These are phyloP conservation scores for Sinocyclocheilus grahami DNA, from an alignment of 2,113 vertebrate species.

Conservation along the genomic window DNA sequence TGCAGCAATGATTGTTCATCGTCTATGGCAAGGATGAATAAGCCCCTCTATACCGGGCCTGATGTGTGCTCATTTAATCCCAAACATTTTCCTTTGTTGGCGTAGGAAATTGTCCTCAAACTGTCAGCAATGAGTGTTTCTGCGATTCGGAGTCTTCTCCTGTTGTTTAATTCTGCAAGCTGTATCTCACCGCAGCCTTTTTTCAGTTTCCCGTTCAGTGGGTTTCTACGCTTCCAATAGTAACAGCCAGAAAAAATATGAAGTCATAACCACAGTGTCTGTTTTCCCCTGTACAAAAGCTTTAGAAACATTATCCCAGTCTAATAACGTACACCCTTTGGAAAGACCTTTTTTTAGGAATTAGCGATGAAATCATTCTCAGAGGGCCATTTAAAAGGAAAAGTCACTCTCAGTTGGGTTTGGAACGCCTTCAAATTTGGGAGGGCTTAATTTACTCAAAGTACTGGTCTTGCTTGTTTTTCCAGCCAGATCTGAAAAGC, in stretches of 20 bases:
- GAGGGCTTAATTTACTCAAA: background rate
- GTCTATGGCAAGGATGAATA: conserved; percentile 29
- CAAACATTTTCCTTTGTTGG: conserved; percentile 46
- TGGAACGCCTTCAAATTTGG: conserved; percentile 32
- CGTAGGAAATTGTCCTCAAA: conserved; percentile 45
- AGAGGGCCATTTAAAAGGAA: conserved; percentile 29
- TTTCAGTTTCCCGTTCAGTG: background rate
- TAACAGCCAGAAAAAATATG: conserved; percentile 48
- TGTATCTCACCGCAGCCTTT: conserved; percentile 35
- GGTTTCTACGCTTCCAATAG: conserved; percentile 26
- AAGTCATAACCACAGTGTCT: conserved; percentile 49
- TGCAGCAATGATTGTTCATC: conserved; percentile 45
- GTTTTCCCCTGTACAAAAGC: conserved; percentile 40
- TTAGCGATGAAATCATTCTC: conserved; percentile 38
- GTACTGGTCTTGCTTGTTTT: conserved; percentile 12
- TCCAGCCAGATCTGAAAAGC: conserved; percentile 16
- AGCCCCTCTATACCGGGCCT: conserved; percentile 1
- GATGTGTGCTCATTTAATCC: conserved; percentile 38
- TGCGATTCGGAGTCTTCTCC: conserved; percentile 30
- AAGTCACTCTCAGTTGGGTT: conserved; percentile 40
- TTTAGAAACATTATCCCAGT: conserved; percentile 43
- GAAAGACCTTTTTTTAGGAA: conserved; percentile 24
- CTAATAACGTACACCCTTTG: conserved; percentile 24
- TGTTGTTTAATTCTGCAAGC: conserved; percentile 23
- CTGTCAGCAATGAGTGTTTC: conserved; percentile 44